Evolutionary conservation across 2,888 invertebrate species (phyloP).

Genomic region (Cinara cedri): DNA sequence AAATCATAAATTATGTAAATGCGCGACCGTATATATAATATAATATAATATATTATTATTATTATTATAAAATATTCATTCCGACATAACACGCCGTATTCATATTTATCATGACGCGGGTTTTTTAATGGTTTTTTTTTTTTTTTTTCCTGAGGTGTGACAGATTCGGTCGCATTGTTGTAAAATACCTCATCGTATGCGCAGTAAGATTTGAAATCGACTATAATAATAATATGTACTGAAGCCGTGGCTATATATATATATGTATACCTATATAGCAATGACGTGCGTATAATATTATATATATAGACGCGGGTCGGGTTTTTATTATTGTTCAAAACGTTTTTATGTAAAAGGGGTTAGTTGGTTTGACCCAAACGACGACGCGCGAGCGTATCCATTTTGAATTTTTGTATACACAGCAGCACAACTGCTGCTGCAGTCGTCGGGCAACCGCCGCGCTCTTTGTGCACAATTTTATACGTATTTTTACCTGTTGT

Average conservation of each 20-base stretch:
- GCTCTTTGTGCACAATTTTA: slow-evolving; percentile 36
- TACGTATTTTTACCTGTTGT: slow-evolving; percentile 21
- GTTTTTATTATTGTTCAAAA: slow-evolving; percentile 49
- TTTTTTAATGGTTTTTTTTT: slow-evolving; percentile 54
- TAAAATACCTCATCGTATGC: slow-evolving; percentile 22
- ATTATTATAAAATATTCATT: too few relatives aligned
- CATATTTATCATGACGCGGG: slow-evolving; percentile 45
- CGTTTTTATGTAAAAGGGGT: slow-evolving; percentile 54
- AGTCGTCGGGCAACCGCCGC: slow-evolving; percentile 11
- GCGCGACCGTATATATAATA: slow-evolving; percentile 17
- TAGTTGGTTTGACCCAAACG: slow-evolving; percentile 51
- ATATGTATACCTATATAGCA: too few relatives aligned
- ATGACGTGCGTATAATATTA: not conserved
- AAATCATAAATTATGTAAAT: slow-evolving; percentile 57
- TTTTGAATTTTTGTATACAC: slow-evolving; percentile 44
- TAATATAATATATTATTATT: too few relatives aligned
- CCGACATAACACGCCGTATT: slow-evolving; percentile 22
- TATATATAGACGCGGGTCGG: not conserved
- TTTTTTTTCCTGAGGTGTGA: slow-evolving; percentile 21
- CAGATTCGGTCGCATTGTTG: slow-evolving; percentile 51
- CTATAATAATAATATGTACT: too few relatives aligned
- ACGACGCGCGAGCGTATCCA: slow-evolving; percentile 35
- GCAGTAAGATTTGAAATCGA: slow-evolving; percentile 31
- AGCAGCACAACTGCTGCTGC: not conserved
- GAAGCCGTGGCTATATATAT: not conserved